Percentiles rank a stretch among this genome's conserved stretches.
phyloP scores from a whole-genome alignment of 2,113 vertebrate genomes.

The Meriones unguiculatus region DNA sequence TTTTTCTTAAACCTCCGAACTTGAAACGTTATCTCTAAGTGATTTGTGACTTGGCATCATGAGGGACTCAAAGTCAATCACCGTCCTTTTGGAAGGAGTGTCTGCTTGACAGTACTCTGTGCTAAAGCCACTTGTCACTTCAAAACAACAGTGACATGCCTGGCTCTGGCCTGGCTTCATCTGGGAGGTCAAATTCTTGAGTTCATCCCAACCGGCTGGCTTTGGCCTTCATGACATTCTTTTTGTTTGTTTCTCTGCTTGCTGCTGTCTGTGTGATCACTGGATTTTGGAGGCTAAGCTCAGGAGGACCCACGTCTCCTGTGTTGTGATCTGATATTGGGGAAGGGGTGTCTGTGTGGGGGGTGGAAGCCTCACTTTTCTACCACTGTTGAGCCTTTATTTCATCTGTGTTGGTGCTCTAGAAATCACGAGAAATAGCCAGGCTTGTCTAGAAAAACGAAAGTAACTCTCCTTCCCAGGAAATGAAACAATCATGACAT shows the following conservation, averaged over 20 bases:
- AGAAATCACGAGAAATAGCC: background rate
- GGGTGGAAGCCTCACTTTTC: background rate
- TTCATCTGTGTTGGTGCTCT: background rate
- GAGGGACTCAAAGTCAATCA: background rate
- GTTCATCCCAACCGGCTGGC: constrained; percentile 14
- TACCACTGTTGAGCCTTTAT: background rate
- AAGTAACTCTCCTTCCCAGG: background rate
- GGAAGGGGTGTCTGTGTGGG: background rate
- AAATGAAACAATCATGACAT: background rate
- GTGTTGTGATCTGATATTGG: background rate
- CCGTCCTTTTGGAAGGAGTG: background rate
- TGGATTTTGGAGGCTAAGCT: background rate
- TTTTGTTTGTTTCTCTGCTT: background rate
- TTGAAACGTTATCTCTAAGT: background rate
- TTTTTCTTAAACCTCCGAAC: background rate
- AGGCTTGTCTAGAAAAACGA: background rate
- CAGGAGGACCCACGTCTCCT: background rate
- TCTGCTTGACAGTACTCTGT: background rate
- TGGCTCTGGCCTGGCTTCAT: background rate
- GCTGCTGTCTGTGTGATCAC: too few species aligned
- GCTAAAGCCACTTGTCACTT: background rate
- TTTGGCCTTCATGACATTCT: background rate
- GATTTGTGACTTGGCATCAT: background rate
- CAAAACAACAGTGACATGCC: constrained; percentile 11
- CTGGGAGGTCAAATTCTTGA: constrained; percentile 35